Evolutionary conservation across 2,113 vertebrate genomes (phyloP), one percentile per base, ranked within the genome.

Genomic region (Anoplopoma fimbria): DNA sequence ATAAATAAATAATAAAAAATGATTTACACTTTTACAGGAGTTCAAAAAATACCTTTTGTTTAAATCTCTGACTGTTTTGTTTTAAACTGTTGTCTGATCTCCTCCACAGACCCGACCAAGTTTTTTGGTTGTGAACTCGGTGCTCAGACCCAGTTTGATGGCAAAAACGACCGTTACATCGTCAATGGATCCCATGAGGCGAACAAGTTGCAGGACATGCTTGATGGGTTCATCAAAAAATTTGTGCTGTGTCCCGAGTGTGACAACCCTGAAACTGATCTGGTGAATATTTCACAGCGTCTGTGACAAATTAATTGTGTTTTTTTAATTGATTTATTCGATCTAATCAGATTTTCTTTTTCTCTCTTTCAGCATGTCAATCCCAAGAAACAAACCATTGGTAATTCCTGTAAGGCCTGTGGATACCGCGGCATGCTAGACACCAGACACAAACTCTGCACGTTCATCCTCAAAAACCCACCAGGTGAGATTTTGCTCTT

Each of bases 151-250:
- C 98, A 99, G 97, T 99, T 99, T 96, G 98, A 99, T 97, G 93
- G 96, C 95, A 99, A 99, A 97, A 99, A 99, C 94, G 98, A 99
- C 96, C 98, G 98, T 95, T 99, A 97, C 97, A 99, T 99, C 97
- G 98, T 99, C 97, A 99, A 99, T 93, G 98, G 98, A 95, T 99
- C 98, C 97, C 98, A 99, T 92, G 98, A 99, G 97, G 98, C 98
- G 94, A 99, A 99, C 96, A 99, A 99, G 96, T 95, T 99, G 96
- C 98, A 99, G 96, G 98, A 99, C 96, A 99, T 99, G 98, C 96
- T 99, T 93, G 98, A 99, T 96, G 98, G 97, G 95, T 99, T 99
- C 96, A 98, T 99, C 97, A 97, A 97, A 96, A 99, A 98, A 96
- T 99, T 99, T 96, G 98, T 99, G 96, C 97, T 99, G 94, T 99